These are phyloP conservation scores for Neostethus bicornis DNA, from an alignment of 2,797 vertebrate species.

Conservation along the genomic window DNA sequence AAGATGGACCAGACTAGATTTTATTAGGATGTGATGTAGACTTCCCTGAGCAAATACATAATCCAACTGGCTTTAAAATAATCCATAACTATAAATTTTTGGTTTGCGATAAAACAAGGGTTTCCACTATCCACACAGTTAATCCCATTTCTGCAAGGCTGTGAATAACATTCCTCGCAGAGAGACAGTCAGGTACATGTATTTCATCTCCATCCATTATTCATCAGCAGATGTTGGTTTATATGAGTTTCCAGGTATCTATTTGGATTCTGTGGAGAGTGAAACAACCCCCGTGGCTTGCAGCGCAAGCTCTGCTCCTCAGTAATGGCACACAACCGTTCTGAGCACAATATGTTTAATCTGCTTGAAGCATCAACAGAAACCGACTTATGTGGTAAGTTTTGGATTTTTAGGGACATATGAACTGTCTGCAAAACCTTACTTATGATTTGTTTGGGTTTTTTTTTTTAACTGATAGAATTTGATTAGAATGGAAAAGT, in stretches of 20 bases:
- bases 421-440: constrained; percentile 11
- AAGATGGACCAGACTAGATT: constrained; percentile 8
- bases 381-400: constrained; percentile 42
- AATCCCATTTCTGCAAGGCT: constrained; percentile 49
- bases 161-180: constrained; percentile 63
- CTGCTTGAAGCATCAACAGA: constrained; percentile 40
- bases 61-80: constrained; percentile 19
- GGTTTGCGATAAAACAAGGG: constrained; percentile 28
- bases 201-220: constrained; percentile 71
- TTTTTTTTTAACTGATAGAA: constrained; percentile 3
- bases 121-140: constrained; percentile 35
- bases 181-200: constrained; percentile 48
- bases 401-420: constrained; percentile 42
- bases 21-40: constrained; percentile 11
- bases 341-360: constrained; percentile 21
- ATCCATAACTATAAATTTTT: constrained; percentile 45
- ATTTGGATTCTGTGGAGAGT: constrained; percentile 48
- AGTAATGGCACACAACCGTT: constrained; percentile 10
- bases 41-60: constrained; percentile 17
- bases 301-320: constrained; percentile 50
- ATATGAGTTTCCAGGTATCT: constrained; percentile 67
- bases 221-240: constrained; percentile 69
- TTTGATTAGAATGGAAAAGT: constrained; percentile 35
- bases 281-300: constrained; percentile 55
- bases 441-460: constrained; percentile 35